Evolutionary conservation across 2,797 vertebrate genomes (phyloP).

Genomic region (Takifugu ocellatus): DNA sequence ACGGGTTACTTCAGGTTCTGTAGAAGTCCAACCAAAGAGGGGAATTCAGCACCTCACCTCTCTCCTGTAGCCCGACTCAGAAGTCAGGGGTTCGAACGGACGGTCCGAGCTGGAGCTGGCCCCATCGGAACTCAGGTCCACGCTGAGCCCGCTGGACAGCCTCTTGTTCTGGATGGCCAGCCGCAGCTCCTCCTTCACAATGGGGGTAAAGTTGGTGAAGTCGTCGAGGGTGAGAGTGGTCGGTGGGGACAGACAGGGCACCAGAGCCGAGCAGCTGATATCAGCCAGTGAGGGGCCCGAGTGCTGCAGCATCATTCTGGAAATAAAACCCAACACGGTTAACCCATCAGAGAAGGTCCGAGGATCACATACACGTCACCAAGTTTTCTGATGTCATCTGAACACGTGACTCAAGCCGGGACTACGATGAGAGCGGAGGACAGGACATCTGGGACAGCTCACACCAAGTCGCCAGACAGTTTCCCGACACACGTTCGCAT

Average conservation of each 20-base stretch:
- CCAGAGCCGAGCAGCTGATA: constrained; percentile 89
- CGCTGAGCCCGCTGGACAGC: constrained; percentile 80
- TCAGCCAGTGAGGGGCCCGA: constrained; percentile 86
- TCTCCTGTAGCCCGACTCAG: constrained; percentile 31
- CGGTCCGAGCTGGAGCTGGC: constrained; percentile 76
- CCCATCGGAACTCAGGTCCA: constrained; percentile 72
- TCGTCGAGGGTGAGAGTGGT: constrained; percentile 90
- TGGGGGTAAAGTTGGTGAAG: constrained; percentile 88
- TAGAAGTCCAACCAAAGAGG: not conserved
- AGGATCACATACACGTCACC: not conserved
- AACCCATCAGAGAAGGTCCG: not conserved
- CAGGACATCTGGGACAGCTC: too few species aligned
- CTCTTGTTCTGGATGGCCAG: constrained; percentile 89
- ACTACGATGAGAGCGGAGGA: not conserved
- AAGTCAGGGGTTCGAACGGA: constrained; percentile 5
- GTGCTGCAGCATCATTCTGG: constrained; percentile 96
- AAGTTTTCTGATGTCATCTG: not conserved
- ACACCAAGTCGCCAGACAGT: too few species aligned
- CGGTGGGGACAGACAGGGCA: constrained; percentile 91
- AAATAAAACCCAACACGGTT: not conserved
- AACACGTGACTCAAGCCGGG: not conserved
- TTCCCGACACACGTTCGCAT: too few species aligned
- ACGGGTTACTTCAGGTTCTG: not conserved
- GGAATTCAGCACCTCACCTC: constrained; percentile 53
- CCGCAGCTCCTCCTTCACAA: constrained; percentile 92